Evolutionary conservation across 2,797 vertebrate genomes (phyloP), one percentile per base, ranked within the genome.

Genomic region (Danio jaintianensis): DNA sequence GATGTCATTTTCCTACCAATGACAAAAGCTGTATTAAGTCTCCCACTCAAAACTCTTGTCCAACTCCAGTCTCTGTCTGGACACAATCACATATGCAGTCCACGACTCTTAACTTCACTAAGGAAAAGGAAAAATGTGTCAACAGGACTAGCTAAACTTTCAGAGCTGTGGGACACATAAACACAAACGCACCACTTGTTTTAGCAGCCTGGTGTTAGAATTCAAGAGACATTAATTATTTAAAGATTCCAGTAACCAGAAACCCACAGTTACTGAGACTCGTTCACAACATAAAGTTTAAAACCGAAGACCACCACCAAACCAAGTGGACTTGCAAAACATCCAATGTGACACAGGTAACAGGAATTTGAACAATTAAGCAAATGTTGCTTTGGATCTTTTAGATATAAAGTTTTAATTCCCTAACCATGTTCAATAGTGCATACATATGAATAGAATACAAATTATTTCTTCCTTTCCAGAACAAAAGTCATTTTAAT

Each of bases 211-310:
- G 92, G 92, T 92, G 89, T 92, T 92, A 84, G 68, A 91, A 90
- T 89, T 89, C 89, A 86, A 81, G 87, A 83, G 71, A 42, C 90
- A 93, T 95, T 89, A 95, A 94, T 94, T 89, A 95, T 95, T 92
- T 87, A 95, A 82, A 82, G 42, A 79, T 48, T 81, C 78, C 87
- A 91, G 94, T 91, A 95, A 95, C 91, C 86, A 85, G 93, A 95
- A 81, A 89, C 92, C 85, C 79, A 84, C 90, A 90, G 92, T 90
- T 91, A 90, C 91, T 87, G 90, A 50, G 58, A 73, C 42, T 18
- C 55, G 76, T 80, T 80, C 85, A 90, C 86, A 91, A 94, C 91
- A 93, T 87, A 89, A 83, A 64, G 79, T 38, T 45, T 29, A 16
- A 83, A 71, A 48, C 79, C 55, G 84, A 79, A 79, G 71, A 40